Conservation (phyloP, 2,888 invertebrate genomes). For the Hecatera dysodea region DNA sequence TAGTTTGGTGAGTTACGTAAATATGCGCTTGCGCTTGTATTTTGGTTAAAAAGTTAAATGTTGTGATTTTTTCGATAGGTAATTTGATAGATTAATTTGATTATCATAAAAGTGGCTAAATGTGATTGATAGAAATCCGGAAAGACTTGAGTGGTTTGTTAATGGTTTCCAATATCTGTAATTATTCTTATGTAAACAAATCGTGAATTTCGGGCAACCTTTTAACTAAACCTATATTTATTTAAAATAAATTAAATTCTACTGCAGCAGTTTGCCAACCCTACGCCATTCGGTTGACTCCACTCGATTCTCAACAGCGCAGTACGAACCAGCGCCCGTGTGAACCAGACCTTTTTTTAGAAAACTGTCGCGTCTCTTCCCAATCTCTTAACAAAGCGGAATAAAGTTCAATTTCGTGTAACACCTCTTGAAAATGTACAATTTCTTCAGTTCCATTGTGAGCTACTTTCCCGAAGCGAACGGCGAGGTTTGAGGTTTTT, state of each 20-base stretch:
- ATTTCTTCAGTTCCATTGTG: constrained; percentile 81
- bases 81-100: too few species aligned
- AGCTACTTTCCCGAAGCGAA: constrained; percentile 81
- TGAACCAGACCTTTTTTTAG: constrained; percentile 69
- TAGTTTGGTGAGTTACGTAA: constrained; percentile 63
- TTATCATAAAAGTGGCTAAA: constrained; percentile 28
- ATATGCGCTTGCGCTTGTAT: constrained; percentile 24
- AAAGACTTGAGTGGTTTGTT: constrained; percentile 26
- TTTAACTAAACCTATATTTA: too few species aligned
- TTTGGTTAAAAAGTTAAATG: constrained; percentile 3
- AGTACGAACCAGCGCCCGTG: constrained; percentile 72
- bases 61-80: constrained; percentile 4
- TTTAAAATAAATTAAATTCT: not conserved
- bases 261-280: constrained; percentile 60
- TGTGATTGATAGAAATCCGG: constrained; percentile 38
- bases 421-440: constrained; percentile 76
- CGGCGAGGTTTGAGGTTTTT: constrained; percentile 67
- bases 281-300: constrained; percentile 64
- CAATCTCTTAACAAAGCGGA: constrained; percentile 35
- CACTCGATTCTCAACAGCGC: constrained; percentile 54
- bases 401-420: constrained; percentile 63
- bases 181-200: constrained; percentile 47
- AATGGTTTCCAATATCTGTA: constrained; percentile 13
- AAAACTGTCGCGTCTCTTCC: constrained; percentile 48
- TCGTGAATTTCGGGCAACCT: not conserved